Evolutionary conservation across 2,888 invertebrate species (phyloP).

Genomic region (Bombylius discolor): DNA sequence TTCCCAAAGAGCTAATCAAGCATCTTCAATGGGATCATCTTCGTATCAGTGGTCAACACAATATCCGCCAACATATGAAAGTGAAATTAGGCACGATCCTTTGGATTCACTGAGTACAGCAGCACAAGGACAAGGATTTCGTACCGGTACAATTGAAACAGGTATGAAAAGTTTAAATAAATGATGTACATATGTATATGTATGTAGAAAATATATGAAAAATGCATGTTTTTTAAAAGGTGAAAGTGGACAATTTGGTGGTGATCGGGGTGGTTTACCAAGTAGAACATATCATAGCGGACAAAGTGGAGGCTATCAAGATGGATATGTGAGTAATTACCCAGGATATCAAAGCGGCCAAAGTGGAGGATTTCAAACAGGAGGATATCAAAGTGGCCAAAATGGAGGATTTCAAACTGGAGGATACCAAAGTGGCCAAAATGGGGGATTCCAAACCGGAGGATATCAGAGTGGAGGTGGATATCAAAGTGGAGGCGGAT

Average conservation of each 20-base stretch:
- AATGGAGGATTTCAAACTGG: neutral
- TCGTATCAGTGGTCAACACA: neutral
- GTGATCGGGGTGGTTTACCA: too few relatives aligned
- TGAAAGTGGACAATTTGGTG: neutral
- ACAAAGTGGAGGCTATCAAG: neutral
- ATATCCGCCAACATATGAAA: neutral
- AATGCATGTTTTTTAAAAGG: too few relatives aligned
- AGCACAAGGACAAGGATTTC: constrained; percentile 26
- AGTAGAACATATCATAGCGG: neutral
- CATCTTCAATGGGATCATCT: constrained; percentile 13
- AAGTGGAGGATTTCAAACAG: too few relatives aligned
- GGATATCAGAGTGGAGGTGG: neutral
- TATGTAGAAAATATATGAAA: too few relatives aligned
- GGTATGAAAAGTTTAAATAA: constrained; percentile 12
- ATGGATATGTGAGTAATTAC: neutral
- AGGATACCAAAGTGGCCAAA: neutral
- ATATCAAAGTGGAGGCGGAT: neutral
- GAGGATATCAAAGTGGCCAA: neutral
- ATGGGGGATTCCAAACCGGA: neutral
- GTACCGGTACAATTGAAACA: constrained; percentile 27
- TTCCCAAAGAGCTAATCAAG: constrained; percentile 30
- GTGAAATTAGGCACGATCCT: neutral
- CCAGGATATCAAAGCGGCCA: neutral
- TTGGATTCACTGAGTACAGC: neutral
- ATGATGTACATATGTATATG: too few relatives aligned